A percentile compares a stretch with the other conserved stretches of the same genome.
Evolutionary conservation across 1,140 invertebrate genomes (phyloP).

Genomic region (Streblospio benedicti): DNA sequence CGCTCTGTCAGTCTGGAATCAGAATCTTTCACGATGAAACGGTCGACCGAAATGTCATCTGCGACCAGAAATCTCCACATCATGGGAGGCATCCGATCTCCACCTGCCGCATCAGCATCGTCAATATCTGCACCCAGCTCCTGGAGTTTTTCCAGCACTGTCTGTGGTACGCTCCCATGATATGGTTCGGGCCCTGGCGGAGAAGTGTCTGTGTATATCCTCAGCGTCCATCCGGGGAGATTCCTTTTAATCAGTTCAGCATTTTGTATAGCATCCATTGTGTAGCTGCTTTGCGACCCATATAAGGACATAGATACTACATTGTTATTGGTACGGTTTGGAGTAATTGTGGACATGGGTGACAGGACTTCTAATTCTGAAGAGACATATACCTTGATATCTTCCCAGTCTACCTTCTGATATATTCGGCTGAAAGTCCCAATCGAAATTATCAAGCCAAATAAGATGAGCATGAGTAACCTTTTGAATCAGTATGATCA

Average conservation of each 20-base stretch:
- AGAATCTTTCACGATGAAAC: conserved; percentile 33
- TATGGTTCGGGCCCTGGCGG: not conserved
- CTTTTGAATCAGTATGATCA: no score
- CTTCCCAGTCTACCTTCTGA: no score
- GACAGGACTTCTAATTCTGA: no score
- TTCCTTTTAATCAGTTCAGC: not conserved
- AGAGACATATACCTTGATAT: no score
- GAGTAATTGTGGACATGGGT: no score
- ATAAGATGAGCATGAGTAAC: no score
- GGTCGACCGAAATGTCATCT: conserved; percentile 31
- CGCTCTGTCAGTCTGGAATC: conserved; percentile 27
- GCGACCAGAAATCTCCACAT: conserved; percentile 34
- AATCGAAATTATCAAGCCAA: no score
- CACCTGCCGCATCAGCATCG: not conserved
- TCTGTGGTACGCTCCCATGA: not conserved
- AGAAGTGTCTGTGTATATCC: conserved; percentile 2
- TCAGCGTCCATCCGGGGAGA: conserved; percentile 9
- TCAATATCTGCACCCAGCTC: not conserved
- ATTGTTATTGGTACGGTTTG: no score
- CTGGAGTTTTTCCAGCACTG: not conserved
- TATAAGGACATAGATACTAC: conserved; percentile 8
- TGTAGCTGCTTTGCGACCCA: not conserved
- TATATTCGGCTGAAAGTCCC: no score
- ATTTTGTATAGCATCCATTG: not conserved
- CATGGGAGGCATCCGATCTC: not conserved